Conservation (phyloP, 2,113 vertebrate species). For the Malurus alboscapulatus region DNA sequence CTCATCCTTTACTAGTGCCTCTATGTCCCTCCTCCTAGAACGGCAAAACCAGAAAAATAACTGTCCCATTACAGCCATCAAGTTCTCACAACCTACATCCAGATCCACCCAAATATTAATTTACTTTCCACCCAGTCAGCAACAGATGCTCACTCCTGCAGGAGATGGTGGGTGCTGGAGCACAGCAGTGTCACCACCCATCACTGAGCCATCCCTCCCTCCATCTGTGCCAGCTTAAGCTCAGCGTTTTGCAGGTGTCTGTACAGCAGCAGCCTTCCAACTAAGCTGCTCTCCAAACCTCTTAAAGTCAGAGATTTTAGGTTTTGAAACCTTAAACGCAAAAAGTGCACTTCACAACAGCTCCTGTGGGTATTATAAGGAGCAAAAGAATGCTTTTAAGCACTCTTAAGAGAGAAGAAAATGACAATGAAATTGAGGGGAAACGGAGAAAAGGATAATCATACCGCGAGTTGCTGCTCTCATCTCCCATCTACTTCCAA, state of each 20-base stretch:
- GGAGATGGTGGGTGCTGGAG: neutral
- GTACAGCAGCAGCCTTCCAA: neutral
- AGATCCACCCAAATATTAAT: neutral
- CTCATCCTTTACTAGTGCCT: neutral
- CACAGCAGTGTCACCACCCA: neutral
- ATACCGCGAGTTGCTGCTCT: neutral
- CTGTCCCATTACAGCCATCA: rapidly evolving
- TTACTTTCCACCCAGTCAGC: neutral
- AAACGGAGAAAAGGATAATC: slow-evolving; percentile 54
- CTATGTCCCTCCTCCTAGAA: neutral
- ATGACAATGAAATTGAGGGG: slow-evolving; percentile 39
- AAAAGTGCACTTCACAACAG: slow-evolving; percentile 34
- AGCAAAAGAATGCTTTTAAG: slow-evolving; percentile 56
- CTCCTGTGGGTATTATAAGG: slow-evolving; percentile 32
- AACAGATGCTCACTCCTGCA: neutral
- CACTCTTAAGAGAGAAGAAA: slow-evolving; percentile 15
- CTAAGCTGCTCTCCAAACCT: neutral
- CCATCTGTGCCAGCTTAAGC: slow-evolving; percentile 1
- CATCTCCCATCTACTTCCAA: neutral
- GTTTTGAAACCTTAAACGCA: slow-evolving; percentile 28
- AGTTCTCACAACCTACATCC: neutral
- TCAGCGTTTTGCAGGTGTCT: neutral
- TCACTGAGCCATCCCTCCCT: neutral
- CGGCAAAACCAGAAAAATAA: rapidly evolving
- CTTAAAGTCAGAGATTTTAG: slow-evolving; percentile 35